These are phyloP conservation scores for Eucidaris tribuloides DNA, from an alignment of 35 echinoderm and acorn worm species.

Conservation along the genomic window DNA sequence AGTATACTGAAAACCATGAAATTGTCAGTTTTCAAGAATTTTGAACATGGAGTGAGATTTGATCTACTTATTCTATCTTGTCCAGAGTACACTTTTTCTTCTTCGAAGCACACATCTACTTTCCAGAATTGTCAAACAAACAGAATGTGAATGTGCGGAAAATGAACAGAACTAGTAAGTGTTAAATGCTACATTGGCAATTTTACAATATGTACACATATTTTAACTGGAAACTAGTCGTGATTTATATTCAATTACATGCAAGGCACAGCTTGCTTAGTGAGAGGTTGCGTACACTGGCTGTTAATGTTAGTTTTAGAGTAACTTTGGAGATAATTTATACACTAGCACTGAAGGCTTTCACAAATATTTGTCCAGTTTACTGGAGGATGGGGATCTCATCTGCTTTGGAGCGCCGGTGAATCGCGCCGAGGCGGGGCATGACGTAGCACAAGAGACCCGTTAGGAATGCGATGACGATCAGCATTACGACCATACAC, in stretches of 20 bases:
- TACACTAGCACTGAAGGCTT: too few relatives aligned
- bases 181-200: too few relatives aligned
- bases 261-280: neutral
- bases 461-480: neutral
- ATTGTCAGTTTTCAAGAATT: too few relatives aligned
- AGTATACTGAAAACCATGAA: too few relatives aligned
- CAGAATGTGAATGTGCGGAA: too few relatives aligned
- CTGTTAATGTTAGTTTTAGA: neutral
- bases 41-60: too few relatives aligned
- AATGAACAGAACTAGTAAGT: too few relatives aligned
- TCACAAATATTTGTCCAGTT: too few relatives aligned
- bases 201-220: neutral
- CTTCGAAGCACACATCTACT: too few relatives aligned
- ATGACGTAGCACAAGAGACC: slow-evolving; percentile 3
- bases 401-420: neutral
- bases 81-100: too few relatives aligned
- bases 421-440: neutral
- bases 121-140: too few relatives aligned
- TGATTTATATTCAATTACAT: neutral
- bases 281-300: neutral
- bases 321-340: neutral
- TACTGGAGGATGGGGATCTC: slow-evolving; percentile 9
- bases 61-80: too few relatives aligned
- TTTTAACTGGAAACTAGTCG: neutral
- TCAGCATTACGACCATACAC: neutral